Evolutionary conservation across 2,888 invertebrate species (phyloP).

Genomic region (Megaustenia siamemsis): DNA sequence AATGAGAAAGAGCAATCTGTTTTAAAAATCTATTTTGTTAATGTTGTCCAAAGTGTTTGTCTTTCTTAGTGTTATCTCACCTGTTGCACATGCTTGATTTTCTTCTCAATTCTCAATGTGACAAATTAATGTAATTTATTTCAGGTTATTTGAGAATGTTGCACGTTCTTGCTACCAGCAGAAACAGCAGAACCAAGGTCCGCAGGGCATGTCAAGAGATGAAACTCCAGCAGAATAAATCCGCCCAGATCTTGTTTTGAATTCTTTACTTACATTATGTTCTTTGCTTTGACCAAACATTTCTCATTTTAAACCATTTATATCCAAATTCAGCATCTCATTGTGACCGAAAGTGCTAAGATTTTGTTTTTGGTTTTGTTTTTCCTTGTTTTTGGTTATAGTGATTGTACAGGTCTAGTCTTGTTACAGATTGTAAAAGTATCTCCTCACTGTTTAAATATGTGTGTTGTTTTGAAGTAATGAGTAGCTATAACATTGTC

Average conservation of each 20-base stretch:
- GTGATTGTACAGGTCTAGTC: background rate
- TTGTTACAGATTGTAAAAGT: background rate
- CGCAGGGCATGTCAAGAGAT: conserved; percentile 56
- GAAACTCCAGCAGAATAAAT: conserved; percentile 35
- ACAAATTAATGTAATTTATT: no score
- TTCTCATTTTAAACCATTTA: background rate
- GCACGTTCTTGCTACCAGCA: conserved; percentile 92
- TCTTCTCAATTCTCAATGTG: no score
- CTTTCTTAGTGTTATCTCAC: no score
- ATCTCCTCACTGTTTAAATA: background rate
- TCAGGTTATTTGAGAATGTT: conserved; percentile 96
- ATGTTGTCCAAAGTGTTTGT: no score
- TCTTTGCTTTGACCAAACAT: background rate
- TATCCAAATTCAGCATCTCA: background rate
- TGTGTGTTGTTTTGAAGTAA: background rate
- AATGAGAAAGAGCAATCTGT: no score
- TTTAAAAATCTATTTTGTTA: no score
- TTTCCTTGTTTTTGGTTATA: background rate
- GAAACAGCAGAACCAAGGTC: conserved; percentile 59
- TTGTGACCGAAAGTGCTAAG: background rate
- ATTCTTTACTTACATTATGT: background rate
- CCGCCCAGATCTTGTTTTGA: background rate
- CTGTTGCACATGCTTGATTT: no score
- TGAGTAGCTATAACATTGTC: background rate
- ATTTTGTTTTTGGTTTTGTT: no score